Percentiles rank a stretch among this genome's conserved stretches.
Conservation (phyloP, 1,140 invertebrate genomes). For the Hycleus phaleratus region DNA sequence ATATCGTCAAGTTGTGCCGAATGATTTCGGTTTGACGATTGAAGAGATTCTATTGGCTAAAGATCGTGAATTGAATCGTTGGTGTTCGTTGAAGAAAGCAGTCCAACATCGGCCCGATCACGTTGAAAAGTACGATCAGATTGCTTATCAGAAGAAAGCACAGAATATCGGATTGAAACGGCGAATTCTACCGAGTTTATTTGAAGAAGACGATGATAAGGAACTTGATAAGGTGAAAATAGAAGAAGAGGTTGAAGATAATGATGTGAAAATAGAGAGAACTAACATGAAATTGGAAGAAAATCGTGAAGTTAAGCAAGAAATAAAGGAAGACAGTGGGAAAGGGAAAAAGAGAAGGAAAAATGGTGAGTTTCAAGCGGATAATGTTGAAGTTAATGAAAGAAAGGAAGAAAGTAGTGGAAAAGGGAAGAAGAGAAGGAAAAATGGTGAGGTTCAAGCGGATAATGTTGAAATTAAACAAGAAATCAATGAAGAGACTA, state of each 20-base stretch:
- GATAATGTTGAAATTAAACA: no score
- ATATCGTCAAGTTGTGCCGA: conserved; percentile 81
- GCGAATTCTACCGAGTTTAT: conserved; percentile 81
- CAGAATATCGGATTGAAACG: conserved; percentile 65
- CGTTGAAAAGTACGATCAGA: conserved; percentile 73
- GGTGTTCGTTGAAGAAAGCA: conserved; percentile 89
- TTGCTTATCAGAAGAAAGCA: conserved; percentile 66
- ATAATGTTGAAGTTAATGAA: no score
- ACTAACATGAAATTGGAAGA: conserved; percentile 1
- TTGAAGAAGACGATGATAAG: conserved; percentile 31
- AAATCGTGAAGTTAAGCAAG: conserved; percentile 23
- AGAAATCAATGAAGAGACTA: no score
- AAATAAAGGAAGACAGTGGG: conserved; percentile 17
- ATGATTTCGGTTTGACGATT: conserved; percentile 83
- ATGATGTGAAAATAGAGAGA: conserved; percentile 7
- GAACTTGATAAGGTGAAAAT: conserved; percentile 12
- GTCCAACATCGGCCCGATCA: conserved; percentile 68
- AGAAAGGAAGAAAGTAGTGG: no score
- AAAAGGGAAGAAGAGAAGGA: no score
- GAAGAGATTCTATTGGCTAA: conserved; percentile 89
- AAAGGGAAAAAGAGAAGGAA: conserved; percentile 17
- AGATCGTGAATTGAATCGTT: conserved; percentile 89
- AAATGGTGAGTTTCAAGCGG: no score
- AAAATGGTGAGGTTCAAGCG: no score
- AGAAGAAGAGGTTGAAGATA: conserved; percentile 3